These are phyloP conservation scores for Dermatemys mawii DNA, from an alignment of 2,113 vertebrate species.

Conservation along the genomic window DNA sequence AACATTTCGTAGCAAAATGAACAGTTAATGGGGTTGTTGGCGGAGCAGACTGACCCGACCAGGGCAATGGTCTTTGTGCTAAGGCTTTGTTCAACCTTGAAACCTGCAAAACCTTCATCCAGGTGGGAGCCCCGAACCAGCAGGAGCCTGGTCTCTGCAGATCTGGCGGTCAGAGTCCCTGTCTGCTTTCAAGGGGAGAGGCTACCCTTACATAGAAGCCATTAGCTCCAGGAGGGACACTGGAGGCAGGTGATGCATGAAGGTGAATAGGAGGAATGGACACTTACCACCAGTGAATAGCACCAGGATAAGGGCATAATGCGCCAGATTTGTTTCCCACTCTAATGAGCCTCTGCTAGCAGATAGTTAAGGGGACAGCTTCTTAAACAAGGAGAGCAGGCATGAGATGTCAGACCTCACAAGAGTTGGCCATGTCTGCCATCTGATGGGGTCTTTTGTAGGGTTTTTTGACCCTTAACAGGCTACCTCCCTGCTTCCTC, in stretches of 20 bases:
- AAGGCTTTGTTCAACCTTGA: accelerated
- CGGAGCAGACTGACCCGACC: accelerated
- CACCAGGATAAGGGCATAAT: neutral
- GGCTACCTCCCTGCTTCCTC: neutral
- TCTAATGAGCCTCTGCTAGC: neutral
- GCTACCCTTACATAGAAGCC: neutral
- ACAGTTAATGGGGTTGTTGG: neutral
- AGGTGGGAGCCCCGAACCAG: accelerated
- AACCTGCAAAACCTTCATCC: neutral
- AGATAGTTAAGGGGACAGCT: neutral
- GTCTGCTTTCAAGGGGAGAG: accelerated
- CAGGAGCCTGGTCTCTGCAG: neutral
- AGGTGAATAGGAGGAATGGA: neutral
- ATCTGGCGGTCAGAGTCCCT: neutral
- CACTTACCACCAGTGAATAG: neutral
- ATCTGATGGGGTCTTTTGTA: neutral
- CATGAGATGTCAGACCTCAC: neutral
- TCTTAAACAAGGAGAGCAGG: neutral
- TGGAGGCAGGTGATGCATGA: neutral
- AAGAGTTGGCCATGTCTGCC: neutral
- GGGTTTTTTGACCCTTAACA: neutral
- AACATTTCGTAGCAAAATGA: neutral
- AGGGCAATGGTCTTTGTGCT: neutral
- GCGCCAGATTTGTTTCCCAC: neutral
- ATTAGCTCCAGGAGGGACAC: neutral